Conservation (phyloP, 2,113 vertebrate species). For the Chlorocebus sabaeus region DNA sequence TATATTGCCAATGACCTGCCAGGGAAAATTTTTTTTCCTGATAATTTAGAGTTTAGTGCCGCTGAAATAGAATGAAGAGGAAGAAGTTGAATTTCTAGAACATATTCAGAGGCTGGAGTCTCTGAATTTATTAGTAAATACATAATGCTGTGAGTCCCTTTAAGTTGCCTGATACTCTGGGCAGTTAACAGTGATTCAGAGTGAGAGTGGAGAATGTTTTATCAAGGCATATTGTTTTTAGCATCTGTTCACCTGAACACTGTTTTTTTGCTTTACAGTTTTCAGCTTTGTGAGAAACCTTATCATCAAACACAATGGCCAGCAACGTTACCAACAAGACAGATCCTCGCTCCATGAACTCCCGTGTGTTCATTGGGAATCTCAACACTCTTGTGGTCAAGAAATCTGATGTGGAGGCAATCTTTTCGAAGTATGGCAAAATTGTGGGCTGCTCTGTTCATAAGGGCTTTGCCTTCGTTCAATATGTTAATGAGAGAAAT, state of each 20-base stretch:
- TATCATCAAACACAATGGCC: constrained; percentile 82
- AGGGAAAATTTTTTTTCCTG: neutral
- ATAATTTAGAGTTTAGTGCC: neutral
- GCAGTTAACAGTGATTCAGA: neutral
- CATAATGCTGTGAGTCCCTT: neutral
- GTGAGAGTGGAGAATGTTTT: neutral
- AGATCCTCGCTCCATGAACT: constrained; percentile 92
- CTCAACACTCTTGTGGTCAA: constrained; percentile 93
- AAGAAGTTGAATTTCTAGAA: neutral
- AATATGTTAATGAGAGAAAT: constrained; percentile 90
- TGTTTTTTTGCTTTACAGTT: constrained; percentile 25
- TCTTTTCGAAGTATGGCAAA: constrained; percentile 93
- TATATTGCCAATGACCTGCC: neutral
- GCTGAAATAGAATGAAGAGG: neutral
- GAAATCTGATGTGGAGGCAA: constrained; percentile 92
- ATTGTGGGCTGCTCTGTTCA: constrained; percentile 94
- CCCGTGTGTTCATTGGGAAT: constrained; percentile 94
- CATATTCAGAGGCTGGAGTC: neutral
- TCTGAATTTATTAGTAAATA: neutral
- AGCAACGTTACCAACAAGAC: constrained; percentile 95
- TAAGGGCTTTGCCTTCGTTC: constrained; percentile 94
- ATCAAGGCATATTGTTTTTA: neutral
- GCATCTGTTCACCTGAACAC: constrained; percentile 1
- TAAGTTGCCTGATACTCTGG: neutral
- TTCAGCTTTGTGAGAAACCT: constrained; percentile 42